Conservation (phyloP, 2,888 invertebrate genomes). For the Congeria kusceri region DNA sequence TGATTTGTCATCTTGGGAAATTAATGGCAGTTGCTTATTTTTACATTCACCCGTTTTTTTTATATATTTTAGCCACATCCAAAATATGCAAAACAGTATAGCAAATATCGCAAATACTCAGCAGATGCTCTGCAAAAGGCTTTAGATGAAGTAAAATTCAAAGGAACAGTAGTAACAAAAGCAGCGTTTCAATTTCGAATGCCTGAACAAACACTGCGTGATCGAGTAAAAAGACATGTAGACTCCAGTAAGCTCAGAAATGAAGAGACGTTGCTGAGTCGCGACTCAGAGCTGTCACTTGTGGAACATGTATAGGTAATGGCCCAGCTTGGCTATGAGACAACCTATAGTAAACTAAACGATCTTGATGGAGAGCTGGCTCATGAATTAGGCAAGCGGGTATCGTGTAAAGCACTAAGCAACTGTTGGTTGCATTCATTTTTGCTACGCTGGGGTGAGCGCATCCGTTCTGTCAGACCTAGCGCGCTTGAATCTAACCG, state of each 20-base stretch:
- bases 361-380: constrained; percentile 9
- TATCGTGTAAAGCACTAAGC: constrained; percentile 18
- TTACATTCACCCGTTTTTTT: too few species aligned
- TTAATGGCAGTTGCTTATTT: too few species aligned
- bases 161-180: constrained; percentile 5
- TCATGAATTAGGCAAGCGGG: constrained; percentile 7
- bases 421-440: constrained; percentile 29
- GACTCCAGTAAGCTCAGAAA: neutral
- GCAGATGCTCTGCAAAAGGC: constrained; percentile 6
- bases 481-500: constrained; percentile 28
- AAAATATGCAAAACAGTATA: neutral
- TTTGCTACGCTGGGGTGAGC: constrained; percentile 3
- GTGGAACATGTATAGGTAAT: constrained; percentile 21
- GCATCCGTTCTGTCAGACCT: constrained; percentile 10
- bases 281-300: constrained; percentile 13
- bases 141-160: neutral
- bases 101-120: neutral
- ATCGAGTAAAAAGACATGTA: constrained; percentile 12
- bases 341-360: neutral
- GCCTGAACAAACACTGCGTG: constrained; percentile 16
- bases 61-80: too few species aligned
- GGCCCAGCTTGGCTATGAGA: constrained; percentile 17
- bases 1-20: too few species aligned
- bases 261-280: neutral
- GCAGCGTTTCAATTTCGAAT: constrained; percentile 17